phyloP scores from a whole-genome alignment of 2,888 invertebrate species.

The Catocala nupta region DNA sequence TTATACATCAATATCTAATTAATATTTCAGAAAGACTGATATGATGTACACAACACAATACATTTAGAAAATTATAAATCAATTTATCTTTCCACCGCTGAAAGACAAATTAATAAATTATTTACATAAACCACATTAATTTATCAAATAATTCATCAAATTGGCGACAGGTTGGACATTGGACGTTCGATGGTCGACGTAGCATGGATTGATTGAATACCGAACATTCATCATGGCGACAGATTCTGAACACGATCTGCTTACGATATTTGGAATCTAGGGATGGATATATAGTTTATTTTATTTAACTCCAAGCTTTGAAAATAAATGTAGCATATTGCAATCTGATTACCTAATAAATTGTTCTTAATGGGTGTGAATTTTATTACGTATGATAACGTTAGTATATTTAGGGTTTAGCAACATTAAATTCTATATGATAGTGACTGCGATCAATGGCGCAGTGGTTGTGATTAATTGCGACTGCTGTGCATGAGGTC shows the following conservation, averaged over 20 bases:
- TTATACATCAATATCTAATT: no score
- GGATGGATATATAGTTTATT: not conserved
- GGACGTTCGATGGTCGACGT: conserved; percentile 14
- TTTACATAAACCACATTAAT: conserved; percentile 1
- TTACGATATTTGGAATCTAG: conserved; percentile 1
- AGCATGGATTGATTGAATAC: conserved; percentile 41
- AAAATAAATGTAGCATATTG: no score
- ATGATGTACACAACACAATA: not conserved
- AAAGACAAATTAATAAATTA: not conserved
- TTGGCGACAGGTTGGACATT: conserved; percentile 14
- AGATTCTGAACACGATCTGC: conserved; percentile 2
- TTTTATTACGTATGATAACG: no score
- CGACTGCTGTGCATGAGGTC: no score
- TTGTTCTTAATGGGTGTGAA: no score
- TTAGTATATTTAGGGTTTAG: no score
- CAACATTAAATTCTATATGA: no score
- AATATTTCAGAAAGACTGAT: not conserved
- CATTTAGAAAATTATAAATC: not conserved
- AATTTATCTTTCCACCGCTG: not conserved
- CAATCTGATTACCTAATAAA: no score
- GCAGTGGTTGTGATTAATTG: no score
- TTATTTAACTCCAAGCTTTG: not conserved
- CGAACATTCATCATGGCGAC: conserved; percentile 27
- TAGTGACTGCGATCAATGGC: no score
- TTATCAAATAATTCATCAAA: conserved; percentile 10